Conservation (phyloP, 2,888 invertebrate species). For the Synanthedon vespiformis region DNA sequence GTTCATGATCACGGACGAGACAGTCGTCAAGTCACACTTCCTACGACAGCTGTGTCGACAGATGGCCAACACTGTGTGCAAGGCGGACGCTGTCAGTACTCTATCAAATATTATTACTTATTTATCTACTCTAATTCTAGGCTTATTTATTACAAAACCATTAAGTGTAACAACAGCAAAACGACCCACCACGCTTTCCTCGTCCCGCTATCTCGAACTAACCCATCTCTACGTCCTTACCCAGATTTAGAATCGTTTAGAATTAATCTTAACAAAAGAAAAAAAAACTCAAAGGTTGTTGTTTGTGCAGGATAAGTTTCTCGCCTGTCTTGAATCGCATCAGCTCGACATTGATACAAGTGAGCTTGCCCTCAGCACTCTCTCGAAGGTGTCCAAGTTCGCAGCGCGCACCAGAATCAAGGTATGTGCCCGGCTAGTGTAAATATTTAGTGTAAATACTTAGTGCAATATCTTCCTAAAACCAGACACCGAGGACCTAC, state of each 20-base stretch:
- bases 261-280: not conserved
- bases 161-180: no score
- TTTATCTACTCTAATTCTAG: not conserved
- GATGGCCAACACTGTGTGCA: constrained; percentile 92
- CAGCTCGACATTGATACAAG: constrained; percentile 90
- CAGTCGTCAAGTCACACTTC: constrained; percentile 84
- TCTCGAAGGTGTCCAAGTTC: constrained; percentile 92
- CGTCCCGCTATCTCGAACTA: no score
- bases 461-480: no score
- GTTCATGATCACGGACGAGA: constrained; percentile 87
- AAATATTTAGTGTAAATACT: no score
- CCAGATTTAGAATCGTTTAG: no score
- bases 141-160: no score
- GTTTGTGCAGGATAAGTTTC: constrained; percentile 79
- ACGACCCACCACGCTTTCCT: no score
- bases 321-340: constrained; percentile 81
- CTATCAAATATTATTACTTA: no score
- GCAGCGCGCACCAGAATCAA: constrained; percentile 86
- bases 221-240: not conserved
- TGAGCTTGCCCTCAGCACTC: constrained; percentile 86
- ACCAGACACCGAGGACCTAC: no score
- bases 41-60: constrained; percentile 87
- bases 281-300: not conserved
- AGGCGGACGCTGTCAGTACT: constrained; percentile 89
- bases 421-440: constrained; percentile 53